Evolutionary conservation across 2,888 invertebrate species (phyloP), one percentile per base, ranked within the genome.

Genomic region (Eristalis arbustorum): DNA sequence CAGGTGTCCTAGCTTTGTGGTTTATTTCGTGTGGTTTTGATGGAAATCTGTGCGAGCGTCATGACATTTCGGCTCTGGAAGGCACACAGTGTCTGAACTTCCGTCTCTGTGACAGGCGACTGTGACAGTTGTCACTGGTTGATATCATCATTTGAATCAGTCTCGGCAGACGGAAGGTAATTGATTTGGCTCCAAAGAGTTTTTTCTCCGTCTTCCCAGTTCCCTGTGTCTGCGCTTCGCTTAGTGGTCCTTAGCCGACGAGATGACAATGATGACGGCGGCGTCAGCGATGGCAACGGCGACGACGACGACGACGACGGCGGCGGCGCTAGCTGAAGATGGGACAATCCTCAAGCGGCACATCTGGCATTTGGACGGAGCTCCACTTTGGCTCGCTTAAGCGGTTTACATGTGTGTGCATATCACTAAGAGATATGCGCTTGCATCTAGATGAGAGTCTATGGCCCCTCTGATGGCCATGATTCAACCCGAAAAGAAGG

Each of bases 111-210:
- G n/a, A n/a, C 68, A 76, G 81, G 67, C 81, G 81, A 34, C 61
- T 31, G 73, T 82, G 82, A 82, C 85, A 85, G 69, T 81, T 77
- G 14, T 40, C 31, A 42, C 56, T 34, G 68, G 68, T 77, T 68
- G 73, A 83, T 87, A 87, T 88, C 88, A 84, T 80, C 73, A 88
- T 84, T 64, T 72, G 79, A 84, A 88, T 84, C 88, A 77, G 76
- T 2, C 31, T 31, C 76, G 57, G 18, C 89, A 91, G 92, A 91
- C 91, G 89, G 89, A 88, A 90, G 90, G 90, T 91, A 91, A 92
- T 91, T 91, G 91, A 88, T 88, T 87, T 90, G 92, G 91, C 92
- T 91, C 91, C 92, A 91, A 89, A 87, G 69, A 74, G 78, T 63
- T 37, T 71, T 18, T 59, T 64, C 11, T 49, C 2, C 13, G 57